A percentile compares a stretch with the other conserved stretches of the same genome.
phyloP scores from a whole-genome alignment of 2,888 invertebrate genomes.

The Cartodere bifasciata region DNA sequence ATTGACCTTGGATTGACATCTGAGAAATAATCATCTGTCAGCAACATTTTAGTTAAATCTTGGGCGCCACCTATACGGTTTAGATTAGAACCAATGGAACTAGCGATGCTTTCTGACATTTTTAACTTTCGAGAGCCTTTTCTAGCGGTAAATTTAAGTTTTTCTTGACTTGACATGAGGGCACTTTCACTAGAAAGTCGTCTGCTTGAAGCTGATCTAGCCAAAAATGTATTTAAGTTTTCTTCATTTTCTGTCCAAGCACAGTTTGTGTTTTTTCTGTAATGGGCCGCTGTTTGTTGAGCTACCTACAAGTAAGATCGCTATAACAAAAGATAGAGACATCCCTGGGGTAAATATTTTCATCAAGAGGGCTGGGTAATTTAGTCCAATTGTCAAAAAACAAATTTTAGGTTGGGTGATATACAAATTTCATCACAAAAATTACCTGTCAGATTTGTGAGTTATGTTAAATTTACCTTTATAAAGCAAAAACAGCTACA shows the following conservation, averaged over 20 bases:
- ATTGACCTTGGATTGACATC: conserved; percentile 97
- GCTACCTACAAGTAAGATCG: too few species aligned
- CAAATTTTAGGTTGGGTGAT: too few species aligned
- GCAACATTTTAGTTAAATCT: conserved; percentile 61
- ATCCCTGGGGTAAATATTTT: too few species aligned
- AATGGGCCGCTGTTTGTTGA: conserved; percentile 60
- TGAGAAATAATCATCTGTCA: conserved; percentile 97
- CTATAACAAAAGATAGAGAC: too few species aligned
- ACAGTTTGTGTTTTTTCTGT: conserved; percentile 31
- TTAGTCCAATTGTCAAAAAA: too few species aligned
- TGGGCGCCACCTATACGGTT: conserved; percentile 67
- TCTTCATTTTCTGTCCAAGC: conserved; percentile 44
- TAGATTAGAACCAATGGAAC: conserved; percentile 80
- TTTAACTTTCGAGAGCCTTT: conserved; percentile 61
- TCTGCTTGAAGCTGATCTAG: conserved; percentile 54
- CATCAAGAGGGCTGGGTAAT: too few species aligned
- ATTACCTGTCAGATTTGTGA: too few species aligned
- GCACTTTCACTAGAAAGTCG: conserved; percentile 69
- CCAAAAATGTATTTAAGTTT: conserved; percentile 36
- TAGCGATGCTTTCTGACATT: conserved; percentile 79
- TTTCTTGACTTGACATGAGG: conserved; percentile 71
- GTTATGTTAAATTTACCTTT: too few species aligned
- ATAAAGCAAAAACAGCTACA: too few species aligned
- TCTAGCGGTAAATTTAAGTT: conserved; percentile 41
- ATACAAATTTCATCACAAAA: too few species aligned